These are phyloP conservation scores for Coptodon rendalli DNA, from an alignment of 2,113 vertebrate genomes.

Conservation along the genomic window DNA sequence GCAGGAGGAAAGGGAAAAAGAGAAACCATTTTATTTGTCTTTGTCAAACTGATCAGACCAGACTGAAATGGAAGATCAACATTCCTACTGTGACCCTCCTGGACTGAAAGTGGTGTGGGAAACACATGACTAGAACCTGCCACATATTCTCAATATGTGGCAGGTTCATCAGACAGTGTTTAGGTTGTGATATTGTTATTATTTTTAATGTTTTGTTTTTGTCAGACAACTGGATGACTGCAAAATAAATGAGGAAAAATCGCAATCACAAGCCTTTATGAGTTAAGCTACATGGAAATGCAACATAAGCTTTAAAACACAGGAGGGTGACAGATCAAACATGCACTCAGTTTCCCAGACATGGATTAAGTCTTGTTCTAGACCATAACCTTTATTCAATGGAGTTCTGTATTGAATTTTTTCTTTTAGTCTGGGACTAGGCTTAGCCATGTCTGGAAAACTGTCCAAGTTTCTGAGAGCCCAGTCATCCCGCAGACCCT, in stretches of 20 bases:
- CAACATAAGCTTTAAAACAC: neutral
- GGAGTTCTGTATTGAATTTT: neutral
- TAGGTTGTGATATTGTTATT: neutral
- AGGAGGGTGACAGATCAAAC: neutral
- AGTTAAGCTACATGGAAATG: neutral
- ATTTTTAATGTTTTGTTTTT: neutral
- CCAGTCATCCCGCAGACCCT: neutral
- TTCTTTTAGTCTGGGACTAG: neutral
- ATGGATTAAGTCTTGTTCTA: neutral
- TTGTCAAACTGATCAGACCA: neutral
- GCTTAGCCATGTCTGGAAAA: neutral
- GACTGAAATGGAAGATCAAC: conserved; percentile 18
- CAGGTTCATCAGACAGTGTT: neutral
- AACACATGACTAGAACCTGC: neutral
- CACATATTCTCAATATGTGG: neutral
- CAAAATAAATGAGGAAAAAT: neutral
- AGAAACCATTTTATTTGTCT: neutral
- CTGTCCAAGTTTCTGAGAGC: neutral
- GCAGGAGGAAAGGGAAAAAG: neutral
- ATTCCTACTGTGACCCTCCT: neutral
- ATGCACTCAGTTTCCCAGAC: neutral
- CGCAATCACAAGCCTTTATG: neutral
- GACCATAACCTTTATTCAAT: neutral
- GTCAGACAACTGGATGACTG: neutral
- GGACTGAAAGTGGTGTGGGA: neutral